phyloP scores from a whole-genome alignment of 2,797 vertebrate genomes.

The Chrysocyon brachyurus region DNA sequence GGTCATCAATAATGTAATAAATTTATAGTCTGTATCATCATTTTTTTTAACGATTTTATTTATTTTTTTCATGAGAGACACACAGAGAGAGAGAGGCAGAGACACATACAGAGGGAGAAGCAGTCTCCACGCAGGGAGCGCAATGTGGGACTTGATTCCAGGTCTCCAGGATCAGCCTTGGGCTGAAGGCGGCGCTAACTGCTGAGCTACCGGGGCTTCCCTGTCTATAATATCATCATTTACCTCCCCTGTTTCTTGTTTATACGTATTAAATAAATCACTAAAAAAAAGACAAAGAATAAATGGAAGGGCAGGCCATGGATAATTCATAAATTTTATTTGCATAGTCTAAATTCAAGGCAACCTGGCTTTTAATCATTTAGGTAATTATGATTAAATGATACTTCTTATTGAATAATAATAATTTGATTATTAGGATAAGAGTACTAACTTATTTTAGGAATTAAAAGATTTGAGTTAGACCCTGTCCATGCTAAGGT shows the following conservation, averaged over 20 bases:
- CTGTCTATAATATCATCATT: background rate
- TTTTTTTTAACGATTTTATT: background rate
- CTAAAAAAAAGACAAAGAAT: background rate
- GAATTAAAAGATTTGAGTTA: background rate
- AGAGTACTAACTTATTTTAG: background rate
- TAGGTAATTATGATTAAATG: background rate
- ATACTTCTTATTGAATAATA: background rate
- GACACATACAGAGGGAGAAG: no score
- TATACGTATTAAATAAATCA: background rate
- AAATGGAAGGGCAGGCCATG: background rate
- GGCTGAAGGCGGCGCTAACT: no score
- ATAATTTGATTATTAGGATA: background rate
- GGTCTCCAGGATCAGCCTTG: no score
- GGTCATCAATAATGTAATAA: background rate
- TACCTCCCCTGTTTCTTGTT: background rate
- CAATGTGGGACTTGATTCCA: no score
- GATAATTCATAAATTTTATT: background rate
- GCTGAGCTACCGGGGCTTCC: no score
- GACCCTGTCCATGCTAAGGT: background rate
- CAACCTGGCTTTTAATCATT: background rate
- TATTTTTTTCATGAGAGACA: no score
- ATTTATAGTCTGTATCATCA: background rate
- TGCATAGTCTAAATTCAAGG: background rate
- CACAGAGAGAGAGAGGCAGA: no score
- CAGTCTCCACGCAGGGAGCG: no score